Conservation (phyloP, 2,888 invertebrate genomes). For the Amphipoea oculea region DNA sequence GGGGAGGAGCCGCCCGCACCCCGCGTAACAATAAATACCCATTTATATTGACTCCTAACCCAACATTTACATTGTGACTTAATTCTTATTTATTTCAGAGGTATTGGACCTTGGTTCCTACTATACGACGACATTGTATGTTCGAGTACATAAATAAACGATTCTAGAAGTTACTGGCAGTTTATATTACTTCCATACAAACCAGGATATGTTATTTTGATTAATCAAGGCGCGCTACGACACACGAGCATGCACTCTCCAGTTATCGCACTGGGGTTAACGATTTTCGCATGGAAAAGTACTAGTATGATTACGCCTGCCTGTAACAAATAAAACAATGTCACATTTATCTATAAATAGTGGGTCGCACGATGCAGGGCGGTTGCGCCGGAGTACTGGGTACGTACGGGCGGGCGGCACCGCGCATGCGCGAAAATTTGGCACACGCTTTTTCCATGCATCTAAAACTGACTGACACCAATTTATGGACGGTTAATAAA, state of each 20-base stretch:
- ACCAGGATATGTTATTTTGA: conserved; percentile 48
- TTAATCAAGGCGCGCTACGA: conserved; percentile 52
- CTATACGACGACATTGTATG: neutral
- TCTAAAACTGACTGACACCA: conserved; percentile 81
- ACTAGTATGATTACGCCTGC: conserved; percentile 78
- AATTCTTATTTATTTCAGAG: conserved; percentile 14
- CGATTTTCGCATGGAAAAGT: conserved; percentile 88
- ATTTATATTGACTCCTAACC: conserved; percentile 46
- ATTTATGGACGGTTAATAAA: conserved; percentile 71
- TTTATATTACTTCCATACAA: conserved; percentile 11
- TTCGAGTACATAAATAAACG: conserved; percentile 17
- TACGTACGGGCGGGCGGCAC: conserved; percentile 62
- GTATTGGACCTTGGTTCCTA: conserved; percentile 20
- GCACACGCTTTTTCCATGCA: conserved; percentile 79
- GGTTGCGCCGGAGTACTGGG: conserved; percentile 70
- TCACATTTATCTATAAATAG: conserved; percentile 86
- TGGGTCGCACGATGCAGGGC: conserved; percentile 76
- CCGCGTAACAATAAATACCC: conserved; percentile 49
- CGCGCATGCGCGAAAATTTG: conserved; percentile 79
- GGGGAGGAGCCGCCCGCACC: conserved; percentile 55
- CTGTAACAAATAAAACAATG: conserved; percentile 83
- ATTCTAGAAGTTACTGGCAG: conserved; percentile 21
- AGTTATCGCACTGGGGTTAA: conserved; percentile 84
- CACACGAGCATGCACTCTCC: conserved; percentile 70
- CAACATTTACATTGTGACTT: conserved; percentile 29